Evolutionary conservation across 1,140 invertebrate species (phyloP).

Genomic region (Drosophila sp.): DNA sequence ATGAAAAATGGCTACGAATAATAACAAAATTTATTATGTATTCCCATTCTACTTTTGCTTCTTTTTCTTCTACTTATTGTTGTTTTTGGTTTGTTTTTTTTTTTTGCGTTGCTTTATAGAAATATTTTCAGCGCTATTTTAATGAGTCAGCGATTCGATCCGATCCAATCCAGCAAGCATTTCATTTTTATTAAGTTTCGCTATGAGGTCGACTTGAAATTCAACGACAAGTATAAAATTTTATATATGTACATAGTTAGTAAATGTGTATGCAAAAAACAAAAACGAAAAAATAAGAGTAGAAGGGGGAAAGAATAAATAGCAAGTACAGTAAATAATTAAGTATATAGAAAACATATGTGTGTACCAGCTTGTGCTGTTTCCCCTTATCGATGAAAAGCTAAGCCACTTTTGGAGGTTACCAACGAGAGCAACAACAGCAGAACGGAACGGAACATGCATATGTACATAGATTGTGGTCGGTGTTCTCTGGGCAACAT

Average conservation of each 20-base stretch:
- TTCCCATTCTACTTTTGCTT: neutral
- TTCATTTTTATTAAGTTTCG: slow-evolving; percentile 54
- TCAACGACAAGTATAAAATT: slow-evolving; percentile 32
- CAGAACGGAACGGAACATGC: neutral
- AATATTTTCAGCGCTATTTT: slow-evolving; percentile 62
- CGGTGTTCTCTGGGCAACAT: neutral
- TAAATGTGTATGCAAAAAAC: neutral
- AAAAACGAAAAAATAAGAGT: neutral
- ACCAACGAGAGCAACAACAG: slow-evolving; percentile 7
- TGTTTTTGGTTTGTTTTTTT: neutral
- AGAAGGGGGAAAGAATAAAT: slow-evolving; percentile 9
- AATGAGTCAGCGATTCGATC: slow-evolving; percentile 64
- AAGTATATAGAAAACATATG: slow-evolving; percentile 27
- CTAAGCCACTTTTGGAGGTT: slow-evolving; percentile 20
- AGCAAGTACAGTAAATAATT: slow-evolving; percentile 43
- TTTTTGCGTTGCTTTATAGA: slow-evolving; percentile 13
- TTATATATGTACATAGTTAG: neutral
- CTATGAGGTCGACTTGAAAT: slow-evolving; percentile 63
- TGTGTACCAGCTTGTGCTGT: slow-evolving; percentile 21
- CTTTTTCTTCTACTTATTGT: neutral
- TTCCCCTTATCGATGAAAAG: slow-evolving; percentile 48
- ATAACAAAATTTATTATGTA: slow-evolving; percentile 15
- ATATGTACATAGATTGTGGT: neutral
- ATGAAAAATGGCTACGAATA: slow-evolving; percentile 55
- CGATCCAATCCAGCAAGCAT: slow-evolving; percentile 33